These are phyloP conservation scores for Lepidothrix coronata DNA, from an alignment of 2,113 vertebrate species.

Conservation along the genomic window DNA sequence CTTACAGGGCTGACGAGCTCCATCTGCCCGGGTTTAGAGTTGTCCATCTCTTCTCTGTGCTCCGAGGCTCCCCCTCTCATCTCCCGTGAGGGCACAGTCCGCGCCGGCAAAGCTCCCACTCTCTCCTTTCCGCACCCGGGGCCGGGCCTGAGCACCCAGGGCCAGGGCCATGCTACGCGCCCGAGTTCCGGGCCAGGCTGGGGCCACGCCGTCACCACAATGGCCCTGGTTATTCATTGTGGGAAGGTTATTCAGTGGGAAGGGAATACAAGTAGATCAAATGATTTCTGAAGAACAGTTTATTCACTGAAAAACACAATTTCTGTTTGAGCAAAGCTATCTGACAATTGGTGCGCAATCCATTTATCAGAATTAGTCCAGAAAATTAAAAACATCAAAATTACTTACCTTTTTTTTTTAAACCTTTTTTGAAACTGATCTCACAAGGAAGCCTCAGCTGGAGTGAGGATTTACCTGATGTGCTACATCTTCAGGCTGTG, in stretches of 20 bases:
- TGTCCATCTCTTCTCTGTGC: too few species aligned
- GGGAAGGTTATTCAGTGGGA: background rate
- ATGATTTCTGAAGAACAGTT: background rate
- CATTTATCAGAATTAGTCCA: background rate
- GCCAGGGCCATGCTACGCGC: too few species aligned
- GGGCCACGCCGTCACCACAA: too few species aligned
- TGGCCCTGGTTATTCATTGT: too few species aligned
- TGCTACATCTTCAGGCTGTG: background rate
- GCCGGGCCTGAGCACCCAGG: too few species aligned
- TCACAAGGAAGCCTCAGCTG: background rate
- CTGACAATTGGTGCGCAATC: background rate
- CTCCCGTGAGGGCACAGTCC: too few species aligned
- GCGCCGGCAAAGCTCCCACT: too few species aligned
- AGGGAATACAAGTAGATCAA: background rate
- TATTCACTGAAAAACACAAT: background rate
- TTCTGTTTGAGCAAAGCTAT: background rate
- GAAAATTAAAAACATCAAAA: background rate
- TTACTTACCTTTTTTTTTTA: background rate
- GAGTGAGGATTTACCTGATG: accelerated
- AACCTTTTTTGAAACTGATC: background rate
- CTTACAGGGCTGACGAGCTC: too few species aligned
- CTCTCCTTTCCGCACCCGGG: too few species aligned
- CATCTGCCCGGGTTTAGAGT: too few species aligned
- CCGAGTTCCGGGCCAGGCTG: too few species aligned
- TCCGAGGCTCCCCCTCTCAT: too few species aligned